Base-by-base conservation (phyloP, 2,797 vertebrate species). In the Gallinago solitaria region DNA sequence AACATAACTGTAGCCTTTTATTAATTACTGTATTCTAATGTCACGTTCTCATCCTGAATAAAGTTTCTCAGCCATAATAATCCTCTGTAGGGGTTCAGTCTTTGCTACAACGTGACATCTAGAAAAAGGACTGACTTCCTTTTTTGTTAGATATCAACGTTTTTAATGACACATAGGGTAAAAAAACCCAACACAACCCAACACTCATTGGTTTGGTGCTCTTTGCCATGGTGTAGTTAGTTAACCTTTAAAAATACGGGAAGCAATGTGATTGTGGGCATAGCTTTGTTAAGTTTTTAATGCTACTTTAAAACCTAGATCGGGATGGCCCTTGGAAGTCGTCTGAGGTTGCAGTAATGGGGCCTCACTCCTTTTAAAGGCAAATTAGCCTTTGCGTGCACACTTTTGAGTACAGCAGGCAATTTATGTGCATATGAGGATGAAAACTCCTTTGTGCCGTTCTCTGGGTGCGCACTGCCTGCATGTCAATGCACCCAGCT, bases 51-150 rank as follows among this genome's bases (percentile, higher is more conserved):
- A 74, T 76, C 77, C 75, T 69, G 61, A 87, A 59, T 69, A 48
- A 95, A 95, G 13, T 32, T 80, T 65, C 80, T 92, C 90, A 65
- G 94, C 91, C 92, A 33, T 54, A 12, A 92, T 50, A 71, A 78
- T 69, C 47, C 48, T 91, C 90, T 74, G 57, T 5, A 85, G 81
- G 88, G 88, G 54, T 89, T 89, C 92, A 65, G 30, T 59, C 61
- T 70, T 48, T 94, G 78, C 86, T 83, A 4, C 51, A 90, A 39
- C 1, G 63, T 93, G 93, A 50, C 93, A 78, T 54, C 35, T 35
- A 85, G 68, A 5, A 35, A 68, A 73, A 91, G 43, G 74, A 94
- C 33, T 32, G 2, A 35, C 3, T 57, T 92, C n/a, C 17, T 54
- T 4, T 88, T 75, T 50, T 76, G 23, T 53, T 43, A 78, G 54